Evolutionary conservation across 2,113 vertebrate species (phyloP), one percentile per base, ranked within the genome.

Genomic region (Microcebus lehilahytsara): DNA sequence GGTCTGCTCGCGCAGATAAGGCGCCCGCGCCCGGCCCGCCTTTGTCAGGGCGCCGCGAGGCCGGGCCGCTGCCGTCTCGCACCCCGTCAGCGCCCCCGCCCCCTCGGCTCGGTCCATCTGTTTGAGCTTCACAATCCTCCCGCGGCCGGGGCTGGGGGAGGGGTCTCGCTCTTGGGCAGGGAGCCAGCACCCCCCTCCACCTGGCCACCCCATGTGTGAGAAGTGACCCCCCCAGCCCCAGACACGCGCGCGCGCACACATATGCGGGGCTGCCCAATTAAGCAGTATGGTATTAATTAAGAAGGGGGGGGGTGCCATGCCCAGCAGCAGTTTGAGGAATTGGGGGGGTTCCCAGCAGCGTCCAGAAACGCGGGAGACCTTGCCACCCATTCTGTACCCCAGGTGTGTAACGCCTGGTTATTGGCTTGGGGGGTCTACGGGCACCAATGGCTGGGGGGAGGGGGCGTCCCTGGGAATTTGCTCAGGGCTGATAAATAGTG

Each of bases 81-180:
- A 97, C 93, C 97, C 97, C 96, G n/a, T 96, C 98, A 69, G 96
- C 81, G 86, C 98, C 98, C 98, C 98, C 99, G 98, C 99, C 98
- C 98, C 99, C 98, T 98, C 98, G 98, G 99, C 99, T 98, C 98
- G 20, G 99, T 98, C 99, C 99, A 99, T 99, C 99, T 99, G 99
- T 99, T 99, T 99, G 98, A 98, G 98, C 98, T 97, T 98, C 98
- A 98, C 99, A 98, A 98, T 98, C 98, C 98, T 98, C 99, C 98
- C 96, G 98, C 98, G 96, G 96, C 93, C 42, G 42, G 85, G 94
- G 85, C 80, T 93, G 96, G 98, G 97, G 96, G 96, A 95, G 94
- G 96, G 94, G 93, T 80, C 95, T 83, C 95, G 91, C 90, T 87
- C 85, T 78, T 46, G 96, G 97, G 97, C 97, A 78, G 83, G 91